phyloP scores from a whole-genome alignment of 2,888 invertebrate species.

The Agapetus fuscipes region DNA sequence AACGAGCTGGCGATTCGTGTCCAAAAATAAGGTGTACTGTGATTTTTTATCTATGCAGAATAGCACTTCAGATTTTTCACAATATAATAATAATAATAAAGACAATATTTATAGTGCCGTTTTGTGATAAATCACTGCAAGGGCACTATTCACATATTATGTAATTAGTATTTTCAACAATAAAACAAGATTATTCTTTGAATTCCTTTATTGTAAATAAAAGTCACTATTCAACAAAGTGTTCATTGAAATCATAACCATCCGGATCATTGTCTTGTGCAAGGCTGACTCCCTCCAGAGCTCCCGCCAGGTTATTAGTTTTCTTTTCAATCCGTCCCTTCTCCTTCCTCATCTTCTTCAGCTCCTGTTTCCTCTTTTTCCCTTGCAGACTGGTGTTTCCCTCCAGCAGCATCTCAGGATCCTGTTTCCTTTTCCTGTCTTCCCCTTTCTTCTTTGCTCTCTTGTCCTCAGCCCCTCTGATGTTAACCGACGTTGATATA shows the following conservation, averaged over 20 bases:
- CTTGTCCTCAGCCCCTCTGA: conserved; percentile 33
- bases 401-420: conserved; percentile 59
- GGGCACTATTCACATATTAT: no score
- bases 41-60: no score
- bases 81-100: no score
- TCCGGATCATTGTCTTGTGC: conserved; percentile 33
- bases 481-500: conserved; percentile 36
- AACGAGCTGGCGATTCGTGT: no score
- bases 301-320: conserved; percentile 51
- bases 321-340: conserved; percentile 50
- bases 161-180: no score
- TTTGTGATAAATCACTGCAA: no score
- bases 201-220: background rate
- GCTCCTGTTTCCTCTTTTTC: conserved; percentile 45
- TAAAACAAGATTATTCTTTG: conserved; percentile 22
- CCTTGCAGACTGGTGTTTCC: conserved; percentile 64
- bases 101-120: no score
- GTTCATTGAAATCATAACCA: conserved; percentile 53
- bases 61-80: no score
- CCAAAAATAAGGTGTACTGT: no score
- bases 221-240: conserved; percentile 32
- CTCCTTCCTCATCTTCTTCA: conserved; percentile 42
- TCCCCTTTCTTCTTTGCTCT: conserved; percentile 23
- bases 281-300: conserved; percentile 51
- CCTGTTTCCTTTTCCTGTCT: conserved; percentile 34